These are phyloP conservation scores for Ferrisia virgata DNA, from an alignment of 2,888 invertebrate genomes.

Conservation along the genomic window DNA sequence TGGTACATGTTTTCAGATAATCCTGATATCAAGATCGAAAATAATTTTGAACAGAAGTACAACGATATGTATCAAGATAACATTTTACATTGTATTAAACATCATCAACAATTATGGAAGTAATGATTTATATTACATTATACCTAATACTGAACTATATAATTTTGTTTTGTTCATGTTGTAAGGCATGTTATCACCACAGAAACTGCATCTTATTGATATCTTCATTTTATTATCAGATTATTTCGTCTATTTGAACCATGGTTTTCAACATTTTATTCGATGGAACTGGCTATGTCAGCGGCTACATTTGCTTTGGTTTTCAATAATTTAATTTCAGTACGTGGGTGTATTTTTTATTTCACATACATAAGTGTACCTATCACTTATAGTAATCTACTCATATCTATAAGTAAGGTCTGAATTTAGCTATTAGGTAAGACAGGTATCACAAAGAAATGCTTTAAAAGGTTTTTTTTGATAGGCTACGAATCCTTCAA, in stretches of 20 bases:
- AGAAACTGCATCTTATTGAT: too few relatives aligned
- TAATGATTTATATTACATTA: not conserved
- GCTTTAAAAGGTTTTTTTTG: not conserved
- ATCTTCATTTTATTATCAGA: not conserved
- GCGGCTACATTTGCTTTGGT: not conserved
- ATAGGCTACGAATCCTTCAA: not conserved
- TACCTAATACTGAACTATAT: too few relatives aligned
- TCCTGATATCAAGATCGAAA: not conserved
- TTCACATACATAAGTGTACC: too few relatives aligned
- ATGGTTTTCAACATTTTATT: not conserved
- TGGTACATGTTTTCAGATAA: not conserved
- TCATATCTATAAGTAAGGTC: too few relatives aligned
- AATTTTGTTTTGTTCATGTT: too few relatives aligned
- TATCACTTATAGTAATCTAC: too few relatives aligned
- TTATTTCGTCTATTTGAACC: not conserved
- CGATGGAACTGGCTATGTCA: not conserved
- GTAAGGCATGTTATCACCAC: too few relatives aligned
- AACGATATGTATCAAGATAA: not conserved
- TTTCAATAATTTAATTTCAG: conserved; percentile 13
- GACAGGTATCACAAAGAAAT: not conserved
- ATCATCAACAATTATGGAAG: conserved; percentile 17
- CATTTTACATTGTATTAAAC: not conserved
- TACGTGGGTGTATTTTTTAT: too few relatives aligned
- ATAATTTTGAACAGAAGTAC: not conserved
- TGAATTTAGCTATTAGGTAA: too few relatives aligned